phyloP scores from a whole-genome alignment of 2,797 vertebrate species.

The Sebastiscus tertius region DNA sequence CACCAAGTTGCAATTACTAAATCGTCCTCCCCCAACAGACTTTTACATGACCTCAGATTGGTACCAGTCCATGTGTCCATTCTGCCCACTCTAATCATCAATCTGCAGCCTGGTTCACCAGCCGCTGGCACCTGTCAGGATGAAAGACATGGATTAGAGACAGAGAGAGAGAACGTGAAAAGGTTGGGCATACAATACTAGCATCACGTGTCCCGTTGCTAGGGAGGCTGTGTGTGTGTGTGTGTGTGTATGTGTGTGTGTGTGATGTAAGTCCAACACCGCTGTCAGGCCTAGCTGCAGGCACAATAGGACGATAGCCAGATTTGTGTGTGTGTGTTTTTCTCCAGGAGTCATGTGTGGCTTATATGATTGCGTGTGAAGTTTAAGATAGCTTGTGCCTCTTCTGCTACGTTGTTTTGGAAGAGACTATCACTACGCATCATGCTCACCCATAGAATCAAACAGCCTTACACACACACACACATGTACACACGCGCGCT shows the following conservation, averaged over 20 bases:
- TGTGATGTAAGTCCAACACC: constrained; percentile 67
- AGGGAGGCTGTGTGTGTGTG: constrained; percentile 53
- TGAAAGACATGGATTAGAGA: constrained; percentile 79
- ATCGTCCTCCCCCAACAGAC: constrained; percentile 19
- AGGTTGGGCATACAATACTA: constrained; percentile 74
- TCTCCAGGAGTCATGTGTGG: constrained; percentile 50
- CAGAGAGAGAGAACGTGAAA: constrained; percentile 66
- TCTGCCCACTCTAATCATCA: constrained; percentile 75
- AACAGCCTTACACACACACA: constrained; percentile 30
- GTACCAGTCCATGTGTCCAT: constrained; percentile 71
- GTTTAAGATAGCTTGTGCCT: constrained; percentile 64
- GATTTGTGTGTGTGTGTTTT: constrained; percentile 54
- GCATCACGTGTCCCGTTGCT: constrained; percentile 72
- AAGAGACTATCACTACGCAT: constrained; percentile 69
- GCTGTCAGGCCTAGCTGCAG: constrained; percentile 71
- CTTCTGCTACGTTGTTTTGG: constrained; percentile 63
- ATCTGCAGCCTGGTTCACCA: constrained; percentile 71
- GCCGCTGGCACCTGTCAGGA: constrained; percentile 79
- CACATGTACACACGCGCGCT: background rate
- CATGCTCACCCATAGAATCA: constrained; percentile 70
- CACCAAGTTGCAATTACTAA: constrained; percentile 26
- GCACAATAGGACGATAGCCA: constrained; percentile 72
- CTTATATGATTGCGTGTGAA: constrained; percentile 68
- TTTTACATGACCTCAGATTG: constrained; percentile 65
- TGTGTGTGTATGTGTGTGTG: constrained; percentile 18